Percentiles rank a stretch among this genome's conserved stretches.
Conservation (phyloP, 2,113 vertebrate species). For the Seriola dumerili region DNA sequence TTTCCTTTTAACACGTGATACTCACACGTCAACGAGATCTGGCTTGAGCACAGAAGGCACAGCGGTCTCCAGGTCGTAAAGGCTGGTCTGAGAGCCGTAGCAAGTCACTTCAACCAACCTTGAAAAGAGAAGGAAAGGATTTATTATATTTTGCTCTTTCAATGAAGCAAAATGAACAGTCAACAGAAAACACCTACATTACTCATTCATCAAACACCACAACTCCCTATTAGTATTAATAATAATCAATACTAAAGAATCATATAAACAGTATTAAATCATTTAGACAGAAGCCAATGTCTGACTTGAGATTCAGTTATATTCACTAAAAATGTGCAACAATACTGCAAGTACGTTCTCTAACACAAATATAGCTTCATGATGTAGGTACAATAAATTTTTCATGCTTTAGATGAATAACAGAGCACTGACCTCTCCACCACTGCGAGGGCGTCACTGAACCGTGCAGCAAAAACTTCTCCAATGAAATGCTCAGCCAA, state of each 20-base stretch:
- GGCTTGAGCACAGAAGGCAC: conserved; percentile 97
- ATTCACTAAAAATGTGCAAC: neutral
- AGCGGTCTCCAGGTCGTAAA: conserved; percentile 97
- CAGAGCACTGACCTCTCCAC: conserved; percentile 90
- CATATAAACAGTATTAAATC: neutral
- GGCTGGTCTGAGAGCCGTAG: conserved; percentile 95
- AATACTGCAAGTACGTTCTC: no score
- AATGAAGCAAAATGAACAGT: neutral
- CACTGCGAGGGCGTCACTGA: conserved; percentile 92
- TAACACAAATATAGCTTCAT: neutral
- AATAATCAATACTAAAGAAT: no score
- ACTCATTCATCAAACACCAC: no score
- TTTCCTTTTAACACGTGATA: conserved; percentile 54
- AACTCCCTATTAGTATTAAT: neutral
- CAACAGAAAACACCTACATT: no score
- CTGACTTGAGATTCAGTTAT: neutral
- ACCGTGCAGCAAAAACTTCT: conserved; percentile 92
- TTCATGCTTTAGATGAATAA: neutral
- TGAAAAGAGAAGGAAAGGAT: conserved; percentile 27
- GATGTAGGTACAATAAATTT: neutral
- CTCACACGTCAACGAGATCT: conserved; percentile 98
- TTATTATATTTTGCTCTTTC: neutral
- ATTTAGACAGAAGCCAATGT: neutral
- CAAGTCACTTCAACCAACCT: conserved; percentile 96
- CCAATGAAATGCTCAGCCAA: conserved; percentile 95